Conservation (phyloP, 2,888 invertebrate genomes). For the Pedicia rivosa region DNA sequence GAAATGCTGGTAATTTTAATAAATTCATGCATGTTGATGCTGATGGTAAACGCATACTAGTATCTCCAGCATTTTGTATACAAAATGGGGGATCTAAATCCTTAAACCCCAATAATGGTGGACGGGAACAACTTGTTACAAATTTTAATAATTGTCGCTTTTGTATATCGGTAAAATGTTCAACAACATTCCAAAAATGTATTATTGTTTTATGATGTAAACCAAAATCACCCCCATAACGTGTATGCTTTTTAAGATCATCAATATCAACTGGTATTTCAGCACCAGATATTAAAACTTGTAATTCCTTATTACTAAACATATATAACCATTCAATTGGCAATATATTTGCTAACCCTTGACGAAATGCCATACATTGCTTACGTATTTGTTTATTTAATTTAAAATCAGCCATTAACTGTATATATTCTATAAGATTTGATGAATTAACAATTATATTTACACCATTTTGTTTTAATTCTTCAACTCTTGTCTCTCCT, state of each 20-base stretch:
- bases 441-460: conserved; percentile 80
- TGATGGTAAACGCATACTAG: conserved; percentile 86
- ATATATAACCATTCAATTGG: conserved; percentile 86
- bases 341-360: conserved; percentile 81
- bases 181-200: conserved; percentile 80
- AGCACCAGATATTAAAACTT: conserved; percentile 92
- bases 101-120: conserved; percentile 94
- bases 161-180: conserved; percentile 66
- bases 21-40: conserved; percentile 98
- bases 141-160: conserved; percentile 84
- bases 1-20: conserved; percentile 85
- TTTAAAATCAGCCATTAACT: conserved; percentile 90
- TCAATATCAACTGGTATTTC: conserved; percentile 84
- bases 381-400: conserved; percentile 77
- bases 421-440: conserved; percentile 93
- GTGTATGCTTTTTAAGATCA: conserved; percentile 75
- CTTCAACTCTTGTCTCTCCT: conserved; percentile 72
- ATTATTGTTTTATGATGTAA: conserved; percentile 69
- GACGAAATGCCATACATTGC: conserved; percentile 77
- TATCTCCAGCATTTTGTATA: conserved; percentile 81
- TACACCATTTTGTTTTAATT: conserved; percentile 78
- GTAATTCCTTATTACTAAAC: conserved; percentile 87
- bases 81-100: conserved; percentile 93
- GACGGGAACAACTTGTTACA: conserved; percentile 94
- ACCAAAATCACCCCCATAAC: conserved; percentile 76